Evolutionary conservation across 1,140 invertebrate species (phyloP).

Genomic region (Drosophila sechellia): DNA sequence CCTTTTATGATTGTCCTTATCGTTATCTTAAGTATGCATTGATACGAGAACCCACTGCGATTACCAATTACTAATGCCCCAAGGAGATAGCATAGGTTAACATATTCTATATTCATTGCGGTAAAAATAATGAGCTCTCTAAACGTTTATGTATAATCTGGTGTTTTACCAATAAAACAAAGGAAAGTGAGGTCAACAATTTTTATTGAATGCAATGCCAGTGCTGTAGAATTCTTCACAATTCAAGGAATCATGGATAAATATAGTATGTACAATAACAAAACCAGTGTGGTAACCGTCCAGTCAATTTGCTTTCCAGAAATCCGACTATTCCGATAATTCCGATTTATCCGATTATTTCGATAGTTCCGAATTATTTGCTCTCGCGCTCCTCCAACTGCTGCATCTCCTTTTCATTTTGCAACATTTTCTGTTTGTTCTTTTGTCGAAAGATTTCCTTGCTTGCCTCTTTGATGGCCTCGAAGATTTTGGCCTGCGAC

Average conservation of each 20-base stretch:
- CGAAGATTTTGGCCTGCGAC: slow-evolving; percentile 91
- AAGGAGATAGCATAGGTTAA: background rate
- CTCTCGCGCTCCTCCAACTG: slow-evolving; percentile 52
- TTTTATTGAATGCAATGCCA: slow-evolving; percentile 68
- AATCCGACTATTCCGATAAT: background rate
- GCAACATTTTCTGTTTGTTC: slow-evolving; percentile 70
- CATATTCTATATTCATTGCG: background rate
- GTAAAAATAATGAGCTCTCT: background rate
- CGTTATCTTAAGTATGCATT: slow-evolving; percentile 8
- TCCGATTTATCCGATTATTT: slow-evolving; percentile 15
- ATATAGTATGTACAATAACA: slow-evolving; percentile 46
- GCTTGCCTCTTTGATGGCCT: slow-evolving; percentile 90
- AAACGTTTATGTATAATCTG: background rate
- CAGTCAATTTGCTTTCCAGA: slow-evolving; percentile 5
- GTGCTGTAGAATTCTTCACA: slow-evolving; percentile 39
- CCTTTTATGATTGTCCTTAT: slow-evolving; percentile 20
- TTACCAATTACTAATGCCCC: slow-evolving; percentile 15
- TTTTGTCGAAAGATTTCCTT: slow-evolving; percentile 87
- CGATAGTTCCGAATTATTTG: slow-evolving; percentile 36
- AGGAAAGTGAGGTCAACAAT: slow-evolving; percentile 45
- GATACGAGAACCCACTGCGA: background rate
- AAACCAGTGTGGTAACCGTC: slow-evolving; percentile 36
- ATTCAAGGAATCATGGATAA: slow-evolving; percentile 24
- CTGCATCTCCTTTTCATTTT: slow-evolving; percentile 50
- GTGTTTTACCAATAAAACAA: too few relatives aligned